phyloP scores from a whole-genome alignment of 2,888 invertebrate species.

The Malthinus seriepunctatus region DNA sequence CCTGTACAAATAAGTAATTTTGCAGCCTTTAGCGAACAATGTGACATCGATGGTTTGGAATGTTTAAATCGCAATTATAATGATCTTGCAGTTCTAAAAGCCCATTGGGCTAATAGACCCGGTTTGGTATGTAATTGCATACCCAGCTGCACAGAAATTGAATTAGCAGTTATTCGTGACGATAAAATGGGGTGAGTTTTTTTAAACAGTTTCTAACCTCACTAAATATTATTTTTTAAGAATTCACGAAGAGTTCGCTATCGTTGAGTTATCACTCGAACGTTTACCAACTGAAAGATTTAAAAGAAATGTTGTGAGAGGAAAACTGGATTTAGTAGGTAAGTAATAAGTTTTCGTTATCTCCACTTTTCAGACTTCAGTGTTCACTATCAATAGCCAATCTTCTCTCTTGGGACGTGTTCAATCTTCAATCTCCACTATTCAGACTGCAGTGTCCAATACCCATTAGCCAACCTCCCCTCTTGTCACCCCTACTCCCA shows the following conservation, averaged over 20 bases:
- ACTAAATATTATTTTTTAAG: constrained; percentile 37
- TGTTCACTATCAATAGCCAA: not conserved
- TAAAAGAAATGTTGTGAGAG: constrained; percentile 66
- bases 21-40: constrained; percentile 57
- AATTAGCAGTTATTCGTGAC: constrained; percentile 66
- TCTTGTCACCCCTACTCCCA: too few relatives aligned
- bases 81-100: constrained; percentile 67
- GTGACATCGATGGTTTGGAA: constrained; percentile 67
- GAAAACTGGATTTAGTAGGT: constrained; percentile 70
- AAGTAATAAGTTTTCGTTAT: too few relatives aligned
- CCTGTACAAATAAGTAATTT: not conserved
- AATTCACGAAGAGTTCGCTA: constrained; percentile 44
- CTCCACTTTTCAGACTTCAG: not conserved
- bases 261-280: constrained; percentile 65
- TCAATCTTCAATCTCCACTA: constrained; percentile 15
- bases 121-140: constrained; percentile 71
- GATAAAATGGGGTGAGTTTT: constrained; percentile 50
- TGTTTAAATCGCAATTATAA: constrained; percentile 66
- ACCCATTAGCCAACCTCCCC: too few relatives aligned
- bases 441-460: too few relatives aligned
- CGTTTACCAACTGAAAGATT: constrained; percentile 70
- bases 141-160: constrained; percentile 73
- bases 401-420: not conserved
- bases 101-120: constrained; percentile 65
- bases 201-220: constrained; percentile 28